Percentiles rank a stretch among this genome's conserved stretches.
Evolutionary conservation across 2,797 vertebrate genomes (phyloP).

Genomic region (Poecilia velifera): DNA sequence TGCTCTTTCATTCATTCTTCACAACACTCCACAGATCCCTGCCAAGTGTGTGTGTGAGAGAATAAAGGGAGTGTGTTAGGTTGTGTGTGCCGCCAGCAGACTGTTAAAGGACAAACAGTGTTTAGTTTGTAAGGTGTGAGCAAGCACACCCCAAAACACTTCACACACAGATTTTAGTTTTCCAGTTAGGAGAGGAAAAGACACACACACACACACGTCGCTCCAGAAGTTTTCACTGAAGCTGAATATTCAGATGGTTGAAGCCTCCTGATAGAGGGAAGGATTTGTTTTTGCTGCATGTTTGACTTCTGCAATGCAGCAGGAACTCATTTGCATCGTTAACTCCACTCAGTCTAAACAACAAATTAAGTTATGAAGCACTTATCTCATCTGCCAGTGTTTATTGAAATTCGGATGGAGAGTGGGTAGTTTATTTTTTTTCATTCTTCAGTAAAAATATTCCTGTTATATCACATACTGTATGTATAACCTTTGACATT

Average conservation of each 20-base stretch:
- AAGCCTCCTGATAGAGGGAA: neutral
- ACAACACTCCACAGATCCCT: conserved; percentile 26
- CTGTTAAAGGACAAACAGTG: conserved; percentile 55
- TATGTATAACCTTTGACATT: neutral
- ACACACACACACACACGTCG: neutral
- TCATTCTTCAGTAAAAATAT: neutral
- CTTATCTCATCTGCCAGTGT: conserved; percentile 2
- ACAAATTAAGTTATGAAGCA: conserved; percentile 3
- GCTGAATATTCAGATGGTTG: conserved; percentile 3
- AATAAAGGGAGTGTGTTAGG: neutral
- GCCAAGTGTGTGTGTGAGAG: conserved; percentile 26
- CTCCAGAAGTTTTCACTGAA: neutral
- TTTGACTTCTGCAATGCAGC: neutral
- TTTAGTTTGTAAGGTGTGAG: conserved; percentile 33
- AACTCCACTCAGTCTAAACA: neutral
- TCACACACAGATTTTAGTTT: conserved; percentile 24
- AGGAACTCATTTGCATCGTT: conserved; percentile 12
- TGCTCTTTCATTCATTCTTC: conserved; percentile 54
- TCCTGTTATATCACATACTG: neutral
- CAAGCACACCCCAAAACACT: conserved; percentile 27
- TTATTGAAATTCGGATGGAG: neutral
- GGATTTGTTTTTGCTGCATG: conserved; percentile 10
- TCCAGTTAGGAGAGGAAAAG: neutral
- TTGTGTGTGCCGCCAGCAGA: conserved; percentile 29
- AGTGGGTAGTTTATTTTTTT: neutral